A percentile compares a stretch with the other conserved stretches of the same genome.
Evolutionary conservation across 2,113 vertebrate species (phyloP).

Genomic region (Pseudonaja textilis): DNA sequence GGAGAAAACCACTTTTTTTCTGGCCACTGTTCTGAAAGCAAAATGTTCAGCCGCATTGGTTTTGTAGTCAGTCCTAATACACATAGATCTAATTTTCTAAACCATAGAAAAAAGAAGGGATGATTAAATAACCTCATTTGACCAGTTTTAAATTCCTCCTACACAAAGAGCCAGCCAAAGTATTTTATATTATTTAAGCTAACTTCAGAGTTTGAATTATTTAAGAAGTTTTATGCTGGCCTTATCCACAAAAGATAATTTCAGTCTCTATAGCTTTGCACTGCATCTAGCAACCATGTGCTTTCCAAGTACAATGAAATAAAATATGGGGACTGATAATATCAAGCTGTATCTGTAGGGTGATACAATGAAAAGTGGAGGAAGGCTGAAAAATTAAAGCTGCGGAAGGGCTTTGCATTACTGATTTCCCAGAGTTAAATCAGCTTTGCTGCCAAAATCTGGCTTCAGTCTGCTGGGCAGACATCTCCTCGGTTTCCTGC

Average conservation of each 20-base stretch:
- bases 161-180: neutral
- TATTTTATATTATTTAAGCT: constrained; percentile 6
- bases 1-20: neutral
- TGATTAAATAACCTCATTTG: neutral
- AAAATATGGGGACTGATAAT: constrained; percentile 32
- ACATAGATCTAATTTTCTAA: neutral
- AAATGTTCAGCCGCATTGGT: neutral
- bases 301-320: constrained; percentile 33
- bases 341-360: constrained; percentile 11
- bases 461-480: constrained; percentile 61
- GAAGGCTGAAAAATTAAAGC: constrained; percentile 51
- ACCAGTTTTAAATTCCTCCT: constrained; percentile 19
- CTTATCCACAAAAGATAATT: constrained; percentile 25
- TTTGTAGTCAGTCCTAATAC: neutral
- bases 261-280: neutral
- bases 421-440: constrained; percentile 61
- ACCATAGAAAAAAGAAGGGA: neutral
- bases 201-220: constrained; percentile 11
- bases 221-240: neutral
- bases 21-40: neutral
- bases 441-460: constrained; percentile 64
- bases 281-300: neutral
- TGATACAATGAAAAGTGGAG: constrained; percentile 37
- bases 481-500: constrained; percentile 53
- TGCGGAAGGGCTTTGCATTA: constrained; percentile 55